Evolutionary conservation across 2,888 invertebrate genomes (phyloP), one percentile per base, ranked within the genome.

Genomic region (Temnothorax unifasciatus): DNA sequence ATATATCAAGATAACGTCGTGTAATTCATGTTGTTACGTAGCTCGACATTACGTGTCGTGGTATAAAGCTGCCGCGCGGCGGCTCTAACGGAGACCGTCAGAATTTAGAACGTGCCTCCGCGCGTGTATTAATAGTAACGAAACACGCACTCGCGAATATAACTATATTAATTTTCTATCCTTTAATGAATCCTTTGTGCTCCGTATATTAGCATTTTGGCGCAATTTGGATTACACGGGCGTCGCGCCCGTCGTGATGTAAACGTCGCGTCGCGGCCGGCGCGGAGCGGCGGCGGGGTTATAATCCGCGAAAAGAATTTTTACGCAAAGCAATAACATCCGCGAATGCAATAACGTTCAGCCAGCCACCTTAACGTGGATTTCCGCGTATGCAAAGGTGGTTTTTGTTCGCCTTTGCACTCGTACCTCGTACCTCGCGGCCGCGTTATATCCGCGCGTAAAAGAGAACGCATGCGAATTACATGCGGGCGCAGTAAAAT

Each of bases 1-100:
- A 71, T 81, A 59, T 73, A 81, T 81, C 73, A 59, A 59, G 79
- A 81, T 81, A 81, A 81, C 79, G 79, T 71, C 71, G 79, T 81
- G 59, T 71, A 71, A 81, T 81, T 81, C 79, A 81, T 59, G 34
- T 61, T 71, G 79, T 71, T 71, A 71, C 38, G 47, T 71, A 47
- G 71, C 77, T 29, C 57, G 77, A 59, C 69, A 69, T 79, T 79
- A 79, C 34, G 59, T 41, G 64, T 52, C 41, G 38, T 44, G 21
- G 29, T 44, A 54, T 69, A 69, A 38, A 52, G 18, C 66, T 63
- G 64, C 74, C 34, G 47, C 59, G 29, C 59, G 25, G 9, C 44
- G 9, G 9, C 34, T 69, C 44, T 64, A 68, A 79, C 44, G 18
- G 59, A 13, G 44, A 38, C 9, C 21, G 21, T 59, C 34, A 50